Conservation (phyloP, 2,113 vertebrate genomes). For the Tiliqua scincoides region DNA sequence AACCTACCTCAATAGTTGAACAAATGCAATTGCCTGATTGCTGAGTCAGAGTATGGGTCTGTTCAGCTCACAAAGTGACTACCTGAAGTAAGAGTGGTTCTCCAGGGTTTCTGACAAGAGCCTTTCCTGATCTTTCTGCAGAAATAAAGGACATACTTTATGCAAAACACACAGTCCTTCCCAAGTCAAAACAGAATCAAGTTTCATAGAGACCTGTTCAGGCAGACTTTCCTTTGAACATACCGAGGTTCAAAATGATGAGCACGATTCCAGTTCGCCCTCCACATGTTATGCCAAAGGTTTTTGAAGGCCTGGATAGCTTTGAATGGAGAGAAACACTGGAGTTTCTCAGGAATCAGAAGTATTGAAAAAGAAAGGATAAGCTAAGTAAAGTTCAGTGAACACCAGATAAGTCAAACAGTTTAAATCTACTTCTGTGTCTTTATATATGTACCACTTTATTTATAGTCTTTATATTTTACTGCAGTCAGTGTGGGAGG, state of each 20-base stretch:
- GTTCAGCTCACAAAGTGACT: too few relatives aligned
- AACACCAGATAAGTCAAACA: background rate
- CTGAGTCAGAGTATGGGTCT: too few relatives aligned
- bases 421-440: background rate
- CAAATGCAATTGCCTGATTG: too few relatives aligned
- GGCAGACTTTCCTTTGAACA: background rate
- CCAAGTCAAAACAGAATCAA: too few relatives aligned
- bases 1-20: too few relatives aligned
- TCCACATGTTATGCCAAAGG: background rate
- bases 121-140: too few relatives aligned
- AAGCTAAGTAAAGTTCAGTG: background rate
- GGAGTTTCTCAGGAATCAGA: background rate
- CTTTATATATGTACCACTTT: background rate
- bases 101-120: too few relatives aligned
- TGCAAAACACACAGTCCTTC: too few relatives aligned
- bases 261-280: background rate
- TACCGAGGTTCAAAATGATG: background rate
- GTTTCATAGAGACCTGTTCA: background rate
- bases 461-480: slow-evolving; percentile 4
- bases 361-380: background rate
- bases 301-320: background rate
- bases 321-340: background rate
- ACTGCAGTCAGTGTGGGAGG: background rate
- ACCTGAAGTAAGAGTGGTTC: too few relatives aligned
- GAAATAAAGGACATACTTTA: too few relatives aligned